phyloP scores from a whole-genome alignment of 1,140 invertebrate species.

The Conus betulinus region DNA sequence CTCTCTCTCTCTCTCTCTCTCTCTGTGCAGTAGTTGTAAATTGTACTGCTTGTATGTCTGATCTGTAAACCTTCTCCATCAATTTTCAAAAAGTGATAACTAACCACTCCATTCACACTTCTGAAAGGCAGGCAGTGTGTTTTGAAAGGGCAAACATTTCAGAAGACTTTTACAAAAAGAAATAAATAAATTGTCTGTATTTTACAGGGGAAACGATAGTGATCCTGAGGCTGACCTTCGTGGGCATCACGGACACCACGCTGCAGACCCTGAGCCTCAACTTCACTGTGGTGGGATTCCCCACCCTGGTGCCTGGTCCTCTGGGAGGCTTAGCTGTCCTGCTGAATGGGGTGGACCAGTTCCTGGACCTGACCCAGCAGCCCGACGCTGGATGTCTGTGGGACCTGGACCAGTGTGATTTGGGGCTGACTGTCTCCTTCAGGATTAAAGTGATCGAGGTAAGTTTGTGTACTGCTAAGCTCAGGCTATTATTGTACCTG shows the following conservation, averaged over 20 bases:
- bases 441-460: slow-evolving; percentile 45
- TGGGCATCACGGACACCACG: slow-evolving; percentile 43
- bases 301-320: slow-evolving; percentile 46
- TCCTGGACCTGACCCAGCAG: slow-evolving; percentile 34
- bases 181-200: too few relatives aligned
- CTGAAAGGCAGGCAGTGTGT: too few relatives aligned
- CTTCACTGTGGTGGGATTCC: slow-evolving; percentile 47
- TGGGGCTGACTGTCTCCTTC: slow-evolving; percentile 55
- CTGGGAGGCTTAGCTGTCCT: slow-evolving; percentile 51
- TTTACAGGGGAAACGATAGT: slow-evolving; percentile 1
- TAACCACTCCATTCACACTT: too few relatives aligned
- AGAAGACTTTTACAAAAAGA: too few relatives aligned
- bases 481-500: too few relatives aligned
- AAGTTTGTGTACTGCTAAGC: background rate
- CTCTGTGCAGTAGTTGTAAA: too few relatives aligned
- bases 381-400: slow-evolving; percentile 28
- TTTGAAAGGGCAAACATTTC: too few relatives aligned
- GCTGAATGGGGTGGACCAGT: slow-evolving; percentile 53
- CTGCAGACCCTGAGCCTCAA: slow-evolving; percentile 48
- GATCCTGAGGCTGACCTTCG: slow-evolving; percentile 42
- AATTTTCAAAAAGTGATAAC: too few relatives aligned
- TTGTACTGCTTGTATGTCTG: too few relatives aligned
- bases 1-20: too few relatives aligned
- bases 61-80: too few relatives aligned
- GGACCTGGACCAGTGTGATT: slow-evolving; percentile 48